Percentiles rank a stretch among this genome's conserved stretches.
Conservation (phyloP, 2,888 invertebrate genomes). For the Sabatieria punctata region DNA sequence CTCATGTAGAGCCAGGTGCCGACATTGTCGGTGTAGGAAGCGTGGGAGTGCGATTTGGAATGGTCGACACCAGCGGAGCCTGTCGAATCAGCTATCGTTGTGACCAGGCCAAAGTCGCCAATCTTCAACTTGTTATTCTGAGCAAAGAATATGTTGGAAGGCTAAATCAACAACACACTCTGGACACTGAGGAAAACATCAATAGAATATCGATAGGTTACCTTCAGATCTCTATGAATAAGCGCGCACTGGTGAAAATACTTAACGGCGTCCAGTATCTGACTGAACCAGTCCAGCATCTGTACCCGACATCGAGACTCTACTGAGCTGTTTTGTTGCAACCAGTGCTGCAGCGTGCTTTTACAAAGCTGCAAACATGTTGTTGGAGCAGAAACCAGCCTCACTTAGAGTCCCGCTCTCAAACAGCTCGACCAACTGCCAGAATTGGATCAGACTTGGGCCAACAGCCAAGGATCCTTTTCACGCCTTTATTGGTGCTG, state of each 20-base stretch:
- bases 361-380: too few relatives aligned
- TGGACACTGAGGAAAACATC: too few relatives aligned
- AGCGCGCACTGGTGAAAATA: slow-evolving; percentile 81
- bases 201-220: slow-evolving; percentile 33
- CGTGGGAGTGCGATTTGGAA: too few relatives aligned
- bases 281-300: slow-evolving; percentile 45
- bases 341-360: slow-evolving; percentile 84
- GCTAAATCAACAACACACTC: slow-evolving; percentile 39
- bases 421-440: too few relatives aligned
- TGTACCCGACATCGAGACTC: slow-evolving; percentile 9
- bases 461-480: too few relatives aligned
- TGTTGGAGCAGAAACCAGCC: too few relatives aligned
- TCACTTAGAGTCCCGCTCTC: too few relatives aligned
- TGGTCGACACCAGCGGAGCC: slow-evolving; percentile 4
- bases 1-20: slow-evolving; percentile 96
- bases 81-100: slow-evolving; percentile 50
- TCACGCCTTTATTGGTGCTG: too few relatives aligned
- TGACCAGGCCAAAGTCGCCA: slow-evolving; percentile 95
- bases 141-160: slow-evolving; percentile 82
- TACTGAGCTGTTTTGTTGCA: slow-evolving; percentile 33
- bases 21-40: slow-evolving; percentile 42
- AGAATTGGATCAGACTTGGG: too few relatives aligned
- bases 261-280: slow-evolving; percentile 82
- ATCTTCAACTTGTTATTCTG: slow-evolving; percentile 76
- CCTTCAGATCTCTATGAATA: slow-evolving; percentile 89